These are phyloP conservation scores for Alectura lathami DNA, from an alignment of 2,113 vertebrate genomes.

Conservation along the genomic window DNA sequence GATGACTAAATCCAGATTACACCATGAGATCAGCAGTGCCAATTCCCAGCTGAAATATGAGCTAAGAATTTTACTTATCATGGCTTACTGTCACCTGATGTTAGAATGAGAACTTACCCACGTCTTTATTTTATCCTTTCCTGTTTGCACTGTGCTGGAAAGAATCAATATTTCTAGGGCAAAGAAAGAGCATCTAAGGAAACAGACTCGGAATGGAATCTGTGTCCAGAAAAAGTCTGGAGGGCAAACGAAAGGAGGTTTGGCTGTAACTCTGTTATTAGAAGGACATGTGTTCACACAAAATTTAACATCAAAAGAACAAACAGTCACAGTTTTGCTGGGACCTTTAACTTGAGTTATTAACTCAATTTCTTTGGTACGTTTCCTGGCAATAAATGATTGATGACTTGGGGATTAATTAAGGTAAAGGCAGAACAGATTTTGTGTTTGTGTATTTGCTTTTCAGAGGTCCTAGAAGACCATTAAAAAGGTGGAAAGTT, in stretches of 20 bases:
- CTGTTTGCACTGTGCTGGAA: neutral
- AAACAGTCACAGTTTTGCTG: neutral
- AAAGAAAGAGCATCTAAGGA: neutral
- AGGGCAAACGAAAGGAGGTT: neutral
- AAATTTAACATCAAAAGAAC: neutral
- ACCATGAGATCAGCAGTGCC: neutral
- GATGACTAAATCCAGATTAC: neutral
- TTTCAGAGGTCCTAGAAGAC: neutral
- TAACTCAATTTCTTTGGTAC: neutral
- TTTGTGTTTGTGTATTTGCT: neutral
- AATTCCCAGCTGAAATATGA: neutral
- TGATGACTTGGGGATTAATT: neutral
- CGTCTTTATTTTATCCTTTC: neutral
- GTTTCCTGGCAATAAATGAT: neutral
- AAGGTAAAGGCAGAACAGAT: neutral
- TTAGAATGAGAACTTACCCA: neutral
- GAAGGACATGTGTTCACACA: neutral
- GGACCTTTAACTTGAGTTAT: neutral
- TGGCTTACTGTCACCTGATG: neutral
- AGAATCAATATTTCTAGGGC: neutral
- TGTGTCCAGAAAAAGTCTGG: neutral
- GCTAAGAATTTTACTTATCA: neutral
- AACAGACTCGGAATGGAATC: conserved; percentile 1
- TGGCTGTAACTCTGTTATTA: neutral
- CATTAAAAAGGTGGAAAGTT: neutral